phyloP scores from a whole-genome alignment of 1,140 invertebrate genomes.

The Nasonia vitripennis region DNA sequence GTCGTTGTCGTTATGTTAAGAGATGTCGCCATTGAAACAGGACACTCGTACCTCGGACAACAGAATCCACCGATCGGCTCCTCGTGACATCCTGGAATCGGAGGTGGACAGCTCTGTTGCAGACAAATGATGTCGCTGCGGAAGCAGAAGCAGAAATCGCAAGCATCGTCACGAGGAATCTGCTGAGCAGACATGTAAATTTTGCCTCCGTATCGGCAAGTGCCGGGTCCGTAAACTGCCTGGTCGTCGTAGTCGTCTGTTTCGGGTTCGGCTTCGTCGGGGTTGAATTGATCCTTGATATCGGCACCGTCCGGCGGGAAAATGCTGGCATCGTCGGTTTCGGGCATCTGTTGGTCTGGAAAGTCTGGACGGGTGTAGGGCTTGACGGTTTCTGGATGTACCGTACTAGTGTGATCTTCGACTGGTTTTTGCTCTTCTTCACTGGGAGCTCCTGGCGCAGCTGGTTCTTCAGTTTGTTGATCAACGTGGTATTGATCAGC shows the following conservation, averaged over 20 bases:
- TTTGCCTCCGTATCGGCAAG: conserved; percentile 92
- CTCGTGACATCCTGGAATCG: conserved; percentile 91
- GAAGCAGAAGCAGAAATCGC: conserved; percentile 98
- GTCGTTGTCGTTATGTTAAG: conserved; percentile 88
- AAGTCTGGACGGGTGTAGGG: conserved; percentile 59
- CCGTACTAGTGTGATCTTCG: conserved; percentile 8
- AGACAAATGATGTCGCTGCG: conserved; percentile 96
- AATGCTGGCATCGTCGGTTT: conserved; percentile 60
- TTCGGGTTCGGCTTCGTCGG: conserved; percentile 76
- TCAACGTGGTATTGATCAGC: conserved; percentile 56
- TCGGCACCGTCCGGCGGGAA: conserved; percentile 67
- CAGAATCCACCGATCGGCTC: conserved; percentile 95
- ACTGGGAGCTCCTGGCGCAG: conserved; percentile 54
- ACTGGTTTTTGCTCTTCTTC: conserved; percentile 35
- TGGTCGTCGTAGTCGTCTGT: conserved; percentile 77
- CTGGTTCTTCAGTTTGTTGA: conserved; percentile 55
- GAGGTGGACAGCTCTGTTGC: conserved; percentile 95
- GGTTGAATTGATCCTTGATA: conserved; percentile 73
- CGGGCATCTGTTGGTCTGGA: conserved; percentile 61
- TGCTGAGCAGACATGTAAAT: conserved; percentile 95
- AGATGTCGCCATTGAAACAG: conserved; percentile 87
- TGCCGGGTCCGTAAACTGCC: conserved; percentile 87
- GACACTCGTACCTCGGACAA: conserved; percentile 95
- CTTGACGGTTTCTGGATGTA: conserved; percentile 28
- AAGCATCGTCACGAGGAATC: conserved; percentile 94